phyloP scores from a whole-genome alignment of 2,113 vertebrate genomes.

The Macquaria ambigua region DNA sequence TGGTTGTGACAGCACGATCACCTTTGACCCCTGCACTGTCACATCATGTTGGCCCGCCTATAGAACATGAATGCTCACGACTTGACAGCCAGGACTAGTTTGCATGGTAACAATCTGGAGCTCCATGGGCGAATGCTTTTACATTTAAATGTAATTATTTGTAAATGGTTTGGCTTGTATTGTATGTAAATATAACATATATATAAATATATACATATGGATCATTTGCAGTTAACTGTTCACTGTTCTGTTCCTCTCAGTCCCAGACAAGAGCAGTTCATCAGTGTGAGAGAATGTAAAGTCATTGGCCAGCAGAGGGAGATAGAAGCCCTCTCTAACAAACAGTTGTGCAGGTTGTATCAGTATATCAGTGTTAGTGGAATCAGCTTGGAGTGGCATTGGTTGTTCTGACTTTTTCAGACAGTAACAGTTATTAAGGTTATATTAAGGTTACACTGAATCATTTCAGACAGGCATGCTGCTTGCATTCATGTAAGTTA shows the following conservation, averaged over 20 bases:
- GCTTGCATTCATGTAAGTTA: not conserved
- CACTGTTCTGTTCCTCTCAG: fast-evolving
- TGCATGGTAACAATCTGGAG: slow-evolving; percentile 69
- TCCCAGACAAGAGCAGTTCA: not conserved
- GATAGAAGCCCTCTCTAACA: not conserved
- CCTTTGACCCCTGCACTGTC: slow-evolving; percentile 81
- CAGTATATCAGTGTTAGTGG: not conserved
- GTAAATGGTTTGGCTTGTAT: not conserved
- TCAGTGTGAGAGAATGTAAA: not conserved
- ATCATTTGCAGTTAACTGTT: not conserved
- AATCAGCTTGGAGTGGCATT: not conserved
- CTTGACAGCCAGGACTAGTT: slow-evolving; percentile 71
- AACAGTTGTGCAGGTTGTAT: not conserved
- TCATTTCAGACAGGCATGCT: not conserved
- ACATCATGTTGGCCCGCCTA: slow-evolving; percentile 69
- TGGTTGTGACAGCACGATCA: slow-evolving; percentile 78
- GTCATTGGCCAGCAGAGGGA: slow-evolving; percentile 52
- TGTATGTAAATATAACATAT: not conserved
- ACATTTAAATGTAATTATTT: not conserved
- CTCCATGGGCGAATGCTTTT: slow-evolving; percentile 1
- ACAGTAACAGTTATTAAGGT: too few species aligned
- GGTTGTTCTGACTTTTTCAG: not conserved
- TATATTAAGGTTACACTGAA: not conserved
- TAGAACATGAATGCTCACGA: slow-evolving; percentile 39
- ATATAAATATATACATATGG: too few species aligned